Evolutionary conservation across 1,140 invertebrate genomes (phyloP).

Genomic region (Leucophenga varia): DNA sequence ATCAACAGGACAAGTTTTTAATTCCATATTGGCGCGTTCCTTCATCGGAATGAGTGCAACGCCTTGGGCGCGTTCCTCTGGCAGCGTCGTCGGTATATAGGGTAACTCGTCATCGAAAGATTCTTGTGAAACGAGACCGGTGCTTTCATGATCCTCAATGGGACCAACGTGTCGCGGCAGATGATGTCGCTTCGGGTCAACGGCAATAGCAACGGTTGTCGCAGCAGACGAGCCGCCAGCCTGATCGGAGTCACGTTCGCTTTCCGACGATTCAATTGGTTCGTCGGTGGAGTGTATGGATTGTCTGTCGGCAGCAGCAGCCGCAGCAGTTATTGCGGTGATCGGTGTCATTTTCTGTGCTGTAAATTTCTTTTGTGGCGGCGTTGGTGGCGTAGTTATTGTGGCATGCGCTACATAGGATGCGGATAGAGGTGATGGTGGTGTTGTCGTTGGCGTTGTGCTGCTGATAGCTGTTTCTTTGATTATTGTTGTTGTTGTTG

Average conservation of each 20-base stretch:
- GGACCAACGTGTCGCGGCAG: slow-evolving; percentile 48
- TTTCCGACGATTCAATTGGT: slow-evolving; percentile 74
- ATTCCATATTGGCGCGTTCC: slow-evolving; percentile 67
- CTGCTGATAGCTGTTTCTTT: no score
- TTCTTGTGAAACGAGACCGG: slow-evolving; percentile 76
- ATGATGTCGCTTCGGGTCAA: slow-evolving; percentile 32
- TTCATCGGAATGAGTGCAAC: slow-evolving; percentile 79
- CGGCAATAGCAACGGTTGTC: slow-evolving; percentile 42
- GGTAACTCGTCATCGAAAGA: slow-evolving; percentile 86
- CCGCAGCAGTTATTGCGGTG: slow-evolving; percentile 3
- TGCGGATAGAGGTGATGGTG: background rate
- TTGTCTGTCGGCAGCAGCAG: slow-evolving; percentile 21
- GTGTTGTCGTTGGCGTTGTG: background rate
- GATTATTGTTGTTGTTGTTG: background rate
- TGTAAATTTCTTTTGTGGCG: slow-evolving; percentile 2
- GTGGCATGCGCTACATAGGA: slow-evolving; percentile 4
- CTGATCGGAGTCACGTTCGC: slow-evolving; percentile 70
- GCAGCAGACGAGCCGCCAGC: slow-evolving; percentile 31
- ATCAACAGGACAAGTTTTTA: slow-evolving; percentile 81
- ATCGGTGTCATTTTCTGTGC: background rate
- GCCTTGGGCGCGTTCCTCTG: slow-evolving; percentile 76
- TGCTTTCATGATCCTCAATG: slow-evolving; percentile 67
- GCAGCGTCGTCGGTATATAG: slow-evolving; percentile 82
- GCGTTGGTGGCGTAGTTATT: background rate
- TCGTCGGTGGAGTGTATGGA: slow-evolving; percentile 57